Evolutionary conservation across 2,888 invertebrate genomes (phyloP), one percentile per base, ranked within the genome.

Genomic region (Marronus borbonicus): DNA sequence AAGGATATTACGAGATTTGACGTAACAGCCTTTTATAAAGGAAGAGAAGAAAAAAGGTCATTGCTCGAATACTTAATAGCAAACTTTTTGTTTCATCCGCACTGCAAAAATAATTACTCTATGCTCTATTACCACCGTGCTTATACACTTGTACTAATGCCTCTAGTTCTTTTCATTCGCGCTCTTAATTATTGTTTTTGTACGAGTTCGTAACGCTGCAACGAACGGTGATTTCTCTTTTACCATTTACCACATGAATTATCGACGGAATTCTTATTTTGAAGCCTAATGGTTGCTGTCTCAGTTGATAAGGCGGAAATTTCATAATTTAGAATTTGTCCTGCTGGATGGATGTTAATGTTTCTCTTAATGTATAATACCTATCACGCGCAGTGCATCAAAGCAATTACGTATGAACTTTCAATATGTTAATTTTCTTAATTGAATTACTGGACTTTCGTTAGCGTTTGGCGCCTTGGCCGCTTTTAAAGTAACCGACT

Each of bases 211-310:
- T n/a, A 44, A 20, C 17, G 24, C 17, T 68, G 36, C 65, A 28
- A 44, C 62, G 14, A 62, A 28, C 44, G 7, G 65, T 17, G 65
- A 55, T 70, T 70, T 70, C 55, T 70, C 60, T 74, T 60, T 60
- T 24, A 72, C 72, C 12, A 39, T 74, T 55, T 74, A 62, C 60
- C 24, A 44, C 60, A 44, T 60, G 28, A 74, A 74, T 74, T 74
- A 74, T 74, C 60, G n/a, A 74, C 24, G 44, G 72, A 60, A 74
- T 60, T 74, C 50, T 68, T 68, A 68, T 28, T 68, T 68, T 28
- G 28, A 50, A 68, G 68, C 50, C 50, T 68, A 68, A 68, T 68
- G 31, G 68, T 68, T 50, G 36, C 66, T 68, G 49, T 68, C 68
- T 50, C 17, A 68, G 50, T 39, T 12, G 68, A 68, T 68, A 50